Evolutionary conservation across 2,888 invertebrate species (phyloP).

Genomic region (Protula sp.): DNA sequence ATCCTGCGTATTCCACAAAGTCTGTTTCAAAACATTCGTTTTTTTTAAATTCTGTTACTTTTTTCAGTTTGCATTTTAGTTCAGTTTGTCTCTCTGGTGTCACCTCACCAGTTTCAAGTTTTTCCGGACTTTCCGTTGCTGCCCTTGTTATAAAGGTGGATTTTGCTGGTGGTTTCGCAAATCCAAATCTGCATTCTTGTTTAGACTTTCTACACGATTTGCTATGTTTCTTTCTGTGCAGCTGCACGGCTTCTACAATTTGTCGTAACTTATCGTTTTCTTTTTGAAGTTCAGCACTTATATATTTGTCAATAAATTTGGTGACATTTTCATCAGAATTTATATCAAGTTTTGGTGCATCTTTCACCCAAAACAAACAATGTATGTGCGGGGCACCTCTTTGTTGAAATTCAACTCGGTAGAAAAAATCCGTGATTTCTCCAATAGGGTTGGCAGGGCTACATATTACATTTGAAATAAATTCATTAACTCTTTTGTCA

Average conservation of each 20-base stretch:
- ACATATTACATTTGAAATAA: neutral
- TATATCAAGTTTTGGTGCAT: neutral
- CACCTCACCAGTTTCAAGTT: neutral
- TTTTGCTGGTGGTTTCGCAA: neutral
- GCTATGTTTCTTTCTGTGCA: neutral
- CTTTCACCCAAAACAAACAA: conserved; percentile 39
- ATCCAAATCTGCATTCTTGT: neutral
- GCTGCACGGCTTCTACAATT: neutral
- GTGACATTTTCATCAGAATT: neutral
- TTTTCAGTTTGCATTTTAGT: neutral
- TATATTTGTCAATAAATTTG: neutral
- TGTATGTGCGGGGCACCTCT: conserved; percentile 2
- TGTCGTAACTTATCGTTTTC: neutral
- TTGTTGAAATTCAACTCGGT: conserved; percentile 4
- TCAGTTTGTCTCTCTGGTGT: neutral
- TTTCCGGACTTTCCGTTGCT: neutral
- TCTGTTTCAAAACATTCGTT: too few species aligned
- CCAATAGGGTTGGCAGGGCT: neutral
- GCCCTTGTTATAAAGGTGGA: neutral
- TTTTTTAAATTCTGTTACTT: neutral
- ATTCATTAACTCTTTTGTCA: neutral
- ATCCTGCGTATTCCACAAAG: too few species aligned
- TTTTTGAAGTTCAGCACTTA: neutral
- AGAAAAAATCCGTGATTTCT: conserved; percentile 1
- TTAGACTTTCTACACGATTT: neutral